Base-by-base conservation (phyloP, 2,888 invertebrate genomes). In the Diarsia brunnea region DNA sequence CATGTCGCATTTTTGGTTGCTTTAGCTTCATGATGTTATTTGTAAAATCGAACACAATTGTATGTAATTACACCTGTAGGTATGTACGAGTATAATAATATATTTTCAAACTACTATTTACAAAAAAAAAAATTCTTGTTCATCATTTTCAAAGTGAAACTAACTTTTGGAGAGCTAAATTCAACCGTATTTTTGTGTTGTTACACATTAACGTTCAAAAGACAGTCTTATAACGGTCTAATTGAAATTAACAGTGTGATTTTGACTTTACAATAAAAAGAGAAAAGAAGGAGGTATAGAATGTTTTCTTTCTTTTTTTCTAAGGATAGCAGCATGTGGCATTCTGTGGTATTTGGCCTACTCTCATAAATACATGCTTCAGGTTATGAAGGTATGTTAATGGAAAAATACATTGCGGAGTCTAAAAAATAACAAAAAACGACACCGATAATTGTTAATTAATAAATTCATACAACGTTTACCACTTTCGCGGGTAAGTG, bases 401-500 rank as follows among this genome's bases (percentile, higher is more conserved):
- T 58, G 21, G 19, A 45, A 45, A 55, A 69, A 43, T 12, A 61
- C 12, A 63, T 16, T 10, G 45, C 21, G 10, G 4, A 64, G 53
- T 45, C 24, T 24, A 24, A 12, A 47, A 31, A n/a, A 2, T 11
- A 55, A 63, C n/a, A 69, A 77, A 65, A 53, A 60, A 49, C 14
- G 0, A 7, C 14, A 45, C 24, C 8, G 27, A 14, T 53, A 27
- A 10, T 65, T 43, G n/a, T 31, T 43, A n/a, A 53, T 70, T n/a
- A 72, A 60, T 66, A 47, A 55, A 69, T 71, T 69, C 43, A 60
- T 16, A 82, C 11, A 53, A n/a, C 14, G 21, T 49, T 76, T 77
- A 82, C 73, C 75, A 85, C 84, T 91, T 88, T 81, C 87, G 88
- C 79, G 79, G 84, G 49, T 78, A 86, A 88, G 73, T 87, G 90